Evolutionary conservation across 2,113 vertebrate species (phyloP).

Genomic region (Apistogramma diplotaenia): DNA sequence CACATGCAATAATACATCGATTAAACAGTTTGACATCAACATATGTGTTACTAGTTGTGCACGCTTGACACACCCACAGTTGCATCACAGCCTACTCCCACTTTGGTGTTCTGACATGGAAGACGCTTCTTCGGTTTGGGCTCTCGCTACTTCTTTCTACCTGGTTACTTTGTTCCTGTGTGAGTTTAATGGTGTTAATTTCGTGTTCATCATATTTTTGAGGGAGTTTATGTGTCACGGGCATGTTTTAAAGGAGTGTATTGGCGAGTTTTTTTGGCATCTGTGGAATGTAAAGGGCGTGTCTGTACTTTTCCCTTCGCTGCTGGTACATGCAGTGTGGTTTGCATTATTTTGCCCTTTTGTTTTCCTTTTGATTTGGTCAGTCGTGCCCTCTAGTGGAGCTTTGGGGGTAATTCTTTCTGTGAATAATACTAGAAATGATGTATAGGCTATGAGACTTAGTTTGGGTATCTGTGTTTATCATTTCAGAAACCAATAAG

Average conservation of each 20-base stretch:
- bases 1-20: neutral
- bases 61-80: slow-evolving; percentile 33
- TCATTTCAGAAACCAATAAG: slow-evolving; percentile 68
- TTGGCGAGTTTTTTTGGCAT: neutral
- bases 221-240: neutral
- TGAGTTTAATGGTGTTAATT: slow-evolving; percentile 1
- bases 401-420: neutral
- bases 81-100: slow-evolving; percentile 26
- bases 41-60: neutral
- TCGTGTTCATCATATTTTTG: neutral
- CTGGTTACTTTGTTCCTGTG: neutral
- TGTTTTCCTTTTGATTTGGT: slow-evolving; percentile 12
- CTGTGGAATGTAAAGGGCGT: slow-evolving; percentile 67
- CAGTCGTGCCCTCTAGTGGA: slow-evolving; percentile 65
- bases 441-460: neutral
- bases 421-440: neutral
- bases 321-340: slow-evolving; percentile 34
- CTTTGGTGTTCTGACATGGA: neutral
- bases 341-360: slow-evolving; percentile 38
- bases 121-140: neutral
- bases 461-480: neutral
- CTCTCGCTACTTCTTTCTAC: neutral
- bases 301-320: slow-evolving; percentile 62
- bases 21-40: slow-evolving; percentile 1
- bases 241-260: neutral